phyloP scores from a whole-genome alignment of 2,113 vertebrate species.

The Elephas maximus region DNA sequence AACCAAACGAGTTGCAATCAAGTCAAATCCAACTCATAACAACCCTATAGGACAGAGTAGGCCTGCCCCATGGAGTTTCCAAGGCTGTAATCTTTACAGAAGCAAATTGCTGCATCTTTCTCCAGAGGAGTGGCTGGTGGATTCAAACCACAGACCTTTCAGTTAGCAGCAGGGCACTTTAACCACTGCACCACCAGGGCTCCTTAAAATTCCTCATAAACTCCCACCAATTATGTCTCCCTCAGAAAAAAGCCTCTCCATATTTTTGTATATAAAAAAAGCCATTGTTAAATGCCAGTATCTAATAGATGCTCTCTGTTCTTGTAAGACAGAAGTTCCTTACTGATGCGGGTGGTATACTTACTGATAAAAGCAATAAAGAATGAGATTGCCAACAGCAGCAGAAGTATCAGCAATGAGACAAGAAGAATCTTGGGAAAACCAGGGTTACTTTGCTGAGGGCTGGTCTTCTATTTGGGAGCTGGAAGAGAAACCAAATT shows the following conservation, averaged over 20 bases:
- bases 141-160: not conserved
- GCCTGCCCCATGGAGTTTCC: no score
- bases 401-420: slow-evolving; percentile 48
- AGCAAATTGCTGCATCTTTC: no score
- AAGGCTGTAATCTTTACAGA: no score
- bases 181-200: not conserved
- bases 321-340: not conserved
- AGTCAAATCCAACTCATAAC: not conserved
- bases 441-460: not conserved
- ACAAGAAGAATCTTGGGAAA: not conserved
- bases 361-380: slow-evolving; percentile 71
- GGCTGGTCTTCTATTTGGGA: not conserved
- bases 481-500: slow-evolving; percentile 62
- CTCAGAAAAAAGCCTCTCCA: not conserved
- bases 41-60: not conserved
- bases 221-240: not conserved
- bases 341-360: not conserved
- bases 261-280: not conserved
- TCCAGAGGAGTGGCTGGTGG: not conserved
- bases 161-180: not conserved
- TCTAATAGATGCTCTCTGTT: not conserved
- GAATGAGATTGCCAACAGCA: slow-evolving; percentile 64
- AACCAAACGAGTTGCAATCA: not conserved
- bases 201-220: not conserved
- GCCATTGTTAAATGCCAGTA: not conserved